A percentile compares a stretch with the other conserved stretches of the same genome.
These are phyloP conservation scores for Lagorchestes hirsutus DNA, from an alignment of 2,797 vertebrate species.

Conservation along the genomic window DNA sequence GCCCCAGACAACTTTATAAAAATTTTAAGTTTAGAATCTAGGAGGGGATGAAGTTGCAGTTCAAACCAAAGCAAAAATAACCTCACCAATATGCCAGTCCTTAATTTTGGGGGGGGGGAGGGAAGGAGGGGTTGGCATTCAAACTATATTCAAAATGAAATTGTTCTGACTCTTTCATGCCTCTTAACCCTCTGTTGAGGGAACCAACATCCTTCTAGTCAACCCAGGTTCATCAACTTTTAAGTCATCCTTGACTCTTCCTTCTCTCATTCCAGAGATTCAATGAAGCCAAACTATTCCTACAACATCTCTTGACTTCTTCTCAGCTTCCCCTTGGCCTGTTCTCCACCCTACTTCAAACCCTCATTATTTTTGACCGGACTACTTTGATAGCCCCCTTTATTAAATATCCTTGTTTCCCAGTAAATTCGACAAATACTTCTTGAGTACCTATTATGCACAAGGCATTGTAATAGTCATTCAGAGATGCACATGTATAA, in stretches of 20 bases:
- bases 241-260: background rate
- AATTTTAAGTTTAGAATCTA: background rate
- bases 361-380: background rate
- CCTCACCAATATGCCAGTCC: background rate
- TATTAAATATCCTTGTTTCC: background rate
- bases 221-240: background rate
- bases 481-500: background rate
- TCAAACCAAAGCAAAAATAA: background rate
- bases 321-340: background rate
- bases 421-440: background rate
- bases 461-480: background rate
- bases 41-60: background rate
- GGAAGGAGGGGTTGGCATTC: background rate
- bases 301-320: background rate
- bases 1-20: background rate
- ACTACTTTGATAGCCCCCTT: background rate
- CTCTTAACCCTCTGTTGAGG: background rate
- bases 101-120: background rate
- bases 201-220: background rate
- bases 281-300: background rate
- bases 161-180: background rate
- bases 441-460: background rate
- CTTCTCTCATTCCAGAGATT: background rate
- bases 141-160: background rate
- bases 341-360: background rate